These are phyloP conservation scores for Campylomormyrus tamandua DNA, from an alignment of 2,113 vertebrate genomes.

Conservation along the genomic window DNA sequence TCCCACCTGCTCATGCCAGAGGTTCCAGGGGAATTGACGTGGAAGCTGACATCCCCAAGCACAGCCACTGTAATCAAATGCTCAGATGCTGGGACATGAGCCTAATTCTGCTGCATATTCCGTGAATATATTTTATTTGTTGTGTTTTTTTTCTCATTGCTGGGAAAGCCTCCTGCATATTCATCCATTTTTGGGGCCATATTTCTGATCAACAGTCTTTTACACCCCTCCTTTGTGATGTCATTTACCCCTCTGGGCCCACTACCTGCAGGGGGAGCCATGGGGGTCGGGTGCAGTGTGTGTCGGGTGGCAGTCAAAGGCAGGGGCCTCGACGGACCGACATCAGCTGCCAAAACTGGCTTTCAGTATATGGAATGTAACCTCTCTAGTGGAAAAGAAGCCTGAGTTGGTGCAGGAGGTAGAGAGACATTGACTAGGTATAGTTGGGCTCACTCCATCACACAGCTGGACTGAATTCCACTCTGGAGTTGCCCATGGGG, in stretches of 20 bases:
- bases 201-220: not conserved
- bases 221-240: not conserved
- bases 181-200: not conserved
- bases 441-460: too few relatives aligned
- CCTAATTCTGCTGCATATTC: not conserved
- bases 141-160: not conserved
- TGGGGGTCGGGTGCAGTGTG: too few relatives aligned
- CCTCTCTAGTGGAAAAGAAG: too few relatives aligned
- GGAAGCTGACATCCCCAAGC: not conserved
- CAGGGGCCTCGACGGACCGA: too few relatives aligned
- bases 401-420: too few relatives aligned
- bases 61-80: not conserved
- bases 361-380: too few relatives aligned
- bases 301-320: too few relatives aligned
- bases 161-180: not conserved
- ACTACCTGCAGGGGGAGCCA: too few relatives aligned
- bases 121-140: not conserved
- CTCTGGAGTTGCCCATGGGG: too few relatives aligned
- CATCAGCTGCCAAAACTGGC: too few relatives aligned
- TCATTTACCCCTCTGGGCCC: not conserved
- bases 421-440: too few relatives aligned
- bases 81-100: not conserved
- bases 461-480: too few relatives aligned
- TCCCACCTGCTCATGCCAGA: not conserved
- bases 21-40: not conserved